These are phyloP conservation scores for Aphelinus atriplicis DNA, from an alignment of 1,140 invertebrate species.

Conservation along the genomic window DNA sequence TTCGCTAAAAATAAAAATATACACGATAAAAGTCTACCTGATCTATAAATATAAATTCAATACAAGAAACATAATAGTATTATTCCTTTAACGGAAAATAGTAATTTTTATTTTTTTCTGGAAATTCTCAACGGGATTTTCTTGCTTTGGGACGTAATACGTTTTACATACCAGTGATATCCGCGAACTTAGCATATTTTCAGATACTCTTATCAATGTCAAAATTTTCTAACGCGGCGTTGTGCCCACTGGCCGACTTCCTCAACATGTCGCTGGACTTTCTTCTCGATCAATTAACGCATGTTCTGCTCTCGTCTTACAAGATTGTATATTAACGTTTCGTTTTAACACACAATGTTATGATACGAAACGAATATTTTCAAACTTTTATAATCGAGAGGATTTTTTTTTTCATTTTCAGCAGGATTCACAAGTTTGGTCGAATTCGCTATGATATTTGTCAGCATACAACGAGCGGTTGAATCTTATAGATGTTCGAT, in stretches of 20 bases:
- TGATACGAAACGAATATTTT: slow-evolving; percentile 16
- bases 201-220: slow-evolving; percentile 25
- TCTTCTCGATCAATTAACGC: not conserved
- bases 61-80: slow-evolving; percentile 32
- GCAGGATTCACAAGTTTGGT: not conserved
- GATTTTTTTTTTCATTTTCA: not conserved
- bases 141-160: slow-evolving; percentile 17
- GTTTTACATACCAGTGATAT: not conserved
- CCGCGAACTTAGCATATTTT: not conserved
- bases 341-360: too few relatives aligned
- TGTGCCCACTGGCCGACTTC: slow-evolving; percentile 40
- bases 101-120: slow-evolving; percentile 20
- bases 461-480: not conserved
- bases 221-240: slow-evolving; percentile 37
- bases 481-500: not conserved
- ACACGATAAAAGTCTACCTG: slow-evolving; percentile 25
- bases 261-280: slow-evolving; percentile 7
- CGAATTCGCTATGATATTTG: not conserved
- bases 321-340: too few relatives aligned
- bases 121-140: slow-evolving; percentile 38
- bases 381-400: not conserved
- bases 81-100: slow-evolving; percentile 8
- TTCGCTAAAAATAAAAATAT: slow-evolving; percentile 22
- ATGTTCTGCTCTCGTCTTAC: not conserved
- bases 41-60: slow-evolving; percentile 32